Conservation (phyloP, 92 coral and sea anemone species). For the Parazoanthus swiftii region DNA sequence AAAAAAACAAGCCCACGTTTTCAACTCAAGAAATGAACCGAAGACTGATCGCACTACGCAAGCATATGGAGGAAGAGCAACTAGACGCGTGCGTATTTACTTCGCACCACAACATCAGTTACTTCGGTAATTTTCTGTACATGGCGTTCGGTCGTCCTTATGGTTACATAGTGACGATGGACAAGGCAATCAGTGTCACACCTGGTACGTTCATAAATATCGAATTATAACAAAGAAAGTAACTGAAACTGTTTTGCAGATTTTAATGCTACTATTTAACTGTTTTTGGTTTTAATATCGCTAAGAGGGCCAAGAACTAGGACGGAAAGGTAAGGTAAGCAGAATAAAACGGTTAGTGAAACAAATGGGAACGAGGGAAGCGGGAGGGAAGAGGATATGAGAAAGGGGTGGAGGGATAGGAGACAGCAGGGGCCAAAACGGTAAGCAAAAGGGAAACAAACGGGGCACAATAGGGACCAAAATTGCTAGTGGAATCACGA, state of each 20-base stretch:
- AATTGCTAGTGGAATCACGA: too few species aligned
- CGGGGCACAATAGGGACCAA: too few species aligned
- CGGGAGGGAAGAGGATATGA: too few species aligned
- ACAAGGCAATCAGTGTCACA: conserved; percentile 12
- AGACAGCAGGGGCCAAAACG: not conserved
- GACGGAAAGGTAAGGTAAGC: not conserved
- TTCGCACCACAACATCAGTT: conserved; percentile 17
- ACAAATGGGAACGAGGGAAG: not conserved
- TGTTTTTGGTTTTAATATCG: not conserved
- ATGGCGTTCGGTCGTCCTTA: conserved; percentile 4
- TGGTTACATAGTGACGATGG: conserved; percentile 14
- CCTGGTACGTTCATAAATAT: not conserved
- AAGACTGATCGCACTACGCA: not conserved
- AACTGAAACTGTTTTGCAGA: not conserved
- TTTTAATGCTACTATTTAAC: not conserved
- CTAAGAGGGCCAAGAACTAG: not conserved
- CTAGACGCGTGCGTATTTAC: conserved; percentile 21
- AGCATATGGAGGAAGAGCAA: conserved; percentile 23
- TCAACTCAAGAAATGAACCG: conserved; percentile 29
- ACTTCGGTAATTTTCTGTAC: conserved; percentile 11
- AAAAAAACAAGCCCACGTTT: conserved; percentile 1
- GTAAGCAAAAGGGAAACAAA: too few species aligned
- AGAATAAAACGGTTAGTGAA: not conserved
- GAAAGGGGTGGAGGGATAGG: too few species aligned
- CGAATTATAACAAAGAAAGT: not conserved